A percentile compares a stretch with the other conserved stretches of the same genome.
Evolutionary conservation across 2,888 invertebrate genomes (phyloP).

Genomic region (Corythucha ciliata): DNA sequence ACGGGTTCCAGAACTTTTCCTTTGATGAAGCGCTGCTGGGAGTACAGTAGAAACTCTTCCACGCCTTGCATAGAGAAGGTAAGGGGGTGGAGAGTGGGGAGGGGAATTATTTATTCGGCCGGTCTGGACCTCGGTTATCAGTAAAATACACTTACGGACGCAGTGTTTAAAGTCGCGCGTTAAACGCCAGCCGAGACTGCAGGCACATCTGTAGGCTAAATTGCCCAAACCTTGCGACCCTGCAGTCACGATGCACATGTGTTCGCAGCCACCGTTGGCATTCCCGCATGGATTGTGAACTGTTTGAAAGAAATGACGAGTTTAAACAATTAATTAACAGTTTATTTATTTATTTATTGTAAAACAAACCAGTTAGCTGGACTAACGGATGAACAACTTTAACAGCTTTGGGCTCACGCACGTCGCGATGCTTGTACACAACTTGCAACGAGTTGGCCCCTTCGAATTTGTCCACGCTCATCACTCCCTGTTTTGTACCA

Average conservation of each 20-base stretch:
- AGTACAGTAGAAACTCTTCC: conserved; percentile 85
- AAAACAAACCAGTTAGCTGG: conserved; percentile 54
- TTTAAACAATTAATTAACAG: background rate
- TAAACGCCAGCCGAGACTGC: conserved; percentile 76
- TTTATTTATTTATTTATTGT: background rate
- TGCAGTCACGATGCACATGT: conserved; percentile 86
- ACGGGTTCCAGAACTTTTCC: conserved; percentile 83
- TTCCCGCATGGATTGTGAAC: conserved; percentile 69
- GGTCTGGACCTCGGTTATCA: background rate
- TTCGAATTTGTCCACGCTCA: conserved; percentile 77
- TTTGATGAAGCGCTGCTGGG: conserved; percentile 90
- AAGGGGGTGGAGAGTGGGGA: background rate
- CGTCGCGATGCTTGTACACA: conserved; percentile 69
- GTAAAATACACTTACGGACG: conserved; percentile 44
- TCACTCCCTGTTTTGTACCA: conserved; percentile 77
- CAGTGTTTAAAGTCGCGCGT: conserved; percentile 68
- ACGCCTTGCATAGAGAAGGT: conserved; percentile 46
- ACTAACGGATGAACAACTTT: conserved; percentile 70
- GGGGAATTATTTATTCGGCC: background rate
- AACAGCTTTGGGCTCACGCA: conserved; percentile 72
- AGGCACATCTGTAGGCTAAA: conserved; percentile 82
- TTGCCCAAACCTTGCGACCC: conserved; percentile 51
- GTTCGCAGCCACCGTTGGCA: conserved; percentile 82
- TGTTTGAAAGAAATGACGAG: conserved; percentile 35
- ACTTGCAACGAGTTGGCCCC: conserved; percentile 68